phyloP scores from a whole-genome alignment of 2,797 vertebrate species.

The Gymnothorax reevesii region DNA sequence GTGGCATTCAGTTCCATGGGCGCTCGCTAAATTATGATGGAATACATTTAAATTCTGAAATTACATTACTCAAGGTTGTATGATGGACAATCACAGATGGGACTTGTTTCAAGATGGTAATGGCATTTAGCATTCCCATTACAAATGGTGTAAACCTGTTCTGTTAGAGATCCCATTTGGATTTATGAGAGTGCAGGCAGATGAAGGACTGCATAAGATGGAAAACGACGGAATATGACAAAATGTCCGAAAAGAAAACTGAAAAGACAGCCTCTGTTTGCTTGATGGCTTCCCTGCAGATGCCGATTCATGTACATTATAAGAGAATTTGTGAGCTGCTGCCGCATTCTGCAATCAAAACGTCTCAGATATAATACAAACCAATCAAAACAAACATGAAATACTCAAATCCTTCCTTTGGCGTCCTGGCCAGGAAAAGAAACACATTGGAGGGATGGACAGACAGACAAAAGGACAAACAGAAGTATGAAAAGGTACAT shows the following conservation, averaged over 20 bases:
- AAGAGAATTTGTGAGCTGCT: background rate
- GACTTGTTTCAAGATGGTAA: background rate
- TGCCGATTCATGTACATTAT: background rate
- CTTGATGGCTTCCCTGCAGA: background rate
- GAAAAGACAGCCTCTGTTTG: background rate
- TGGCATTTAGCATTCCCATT: constrained; percentile 9
- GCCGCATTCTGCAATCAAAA: background rate
- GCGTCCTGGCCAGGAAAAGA: too few relatives aligned
- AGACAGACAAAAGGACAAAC: too few relatives aligned
- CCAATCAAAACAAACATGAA: too few relatives aligned
- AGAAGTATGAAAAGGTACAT: too few relatives aligned
- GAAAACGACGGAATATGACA: background rate
- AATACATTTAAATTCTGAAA: background rate
- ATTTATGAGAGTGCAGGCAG: background rate
- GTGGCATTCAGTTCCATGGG: background rate
- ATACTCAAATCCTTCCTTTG: too few relatives aligned
- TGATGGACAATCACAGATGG: background rate
- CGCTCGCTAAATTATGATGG: background rate
- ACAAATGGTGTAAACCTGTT: background rate
- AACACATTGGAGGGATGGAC: too few relatives aligned
- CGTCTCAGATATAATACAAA: background rate
- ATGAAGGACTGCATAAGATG: background rate
- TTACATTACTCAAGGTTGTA: background rate
- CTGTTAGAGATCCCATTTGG: background rate
- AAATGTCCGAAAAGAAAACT: background rate